These are phyloP conservation scores for Menidia beryllina DNA, from an alignment of 2,113 vertebrate species.

Conservation along the genomic window DNA sequence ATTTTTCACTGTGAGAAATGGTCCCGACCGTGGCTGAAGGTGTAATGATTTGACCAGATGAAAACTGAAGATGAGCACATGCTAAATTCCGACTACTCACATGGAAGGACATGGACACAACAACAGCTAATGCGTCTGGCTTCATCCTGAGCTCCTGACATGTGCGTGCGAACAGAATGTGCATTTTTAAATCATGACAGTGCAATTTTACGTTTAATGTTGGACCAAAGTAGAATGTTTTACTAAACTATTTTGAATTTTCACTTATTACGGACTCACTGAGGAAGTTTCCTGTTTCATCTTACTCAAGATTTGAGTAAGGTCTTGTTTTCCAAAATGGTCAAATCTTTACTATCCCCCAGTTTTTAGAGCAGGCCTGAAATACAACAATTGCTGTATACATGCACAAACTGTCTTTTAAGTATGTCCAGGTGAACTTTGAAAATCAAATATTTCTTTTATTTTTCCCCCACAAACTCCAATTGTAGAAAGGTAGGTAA, in stretches of 20 bases:
- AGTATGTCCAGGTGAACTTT: background rate
- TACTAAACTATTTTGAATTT: too few species aligned
- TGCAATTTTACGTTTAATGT: too few species aligned
- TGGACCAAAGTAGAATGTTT: too few species aligned
- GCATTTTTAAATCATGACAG: too few species aligned
- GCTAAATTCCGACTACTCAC: slow-evolving; percentile 15
- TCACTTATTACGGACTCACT: too few species aligned
- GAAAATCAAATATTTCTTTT: slow-evolving; percentile 25
- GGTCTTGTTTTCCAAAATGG: background rate
- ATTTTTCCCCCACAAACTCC: slow-evolving; percentile 3
- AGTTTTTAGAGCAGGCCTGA: background rate
- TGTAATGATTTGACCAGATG: slow-evolving; percentile 27
- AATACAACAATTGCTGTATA: too few species aligned
- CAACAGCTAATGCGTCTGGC: slow-evolving; percentile 33
- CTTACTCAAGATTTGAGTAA: too few species aligned
- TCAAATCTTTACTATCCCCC: background rate
- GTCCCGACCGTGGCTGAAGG: slow-evolving; percentile 48
- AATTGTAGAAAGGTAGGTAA: slow-evolving; percentile 47
- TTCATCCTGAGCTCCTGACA: slow-evolving; percentile 8
- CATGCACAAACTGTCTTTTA: too few species aligned
- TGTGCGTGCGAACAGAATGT: slow-evolving; percentile 7
- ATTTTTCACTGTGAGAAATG: too few species aligned
- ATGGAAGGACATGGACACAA: slow-evolving; percentile 44
- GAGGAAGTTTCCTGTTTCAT: too few species aligned
- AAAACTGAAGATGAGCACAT: slow-evolving; percentile 13